Evolutionary conservation across 2,888 invertebrate species (phyloP), one percentile per base, ranked within the genome.

Genomic region (Drosophila ustulata): DNA sequence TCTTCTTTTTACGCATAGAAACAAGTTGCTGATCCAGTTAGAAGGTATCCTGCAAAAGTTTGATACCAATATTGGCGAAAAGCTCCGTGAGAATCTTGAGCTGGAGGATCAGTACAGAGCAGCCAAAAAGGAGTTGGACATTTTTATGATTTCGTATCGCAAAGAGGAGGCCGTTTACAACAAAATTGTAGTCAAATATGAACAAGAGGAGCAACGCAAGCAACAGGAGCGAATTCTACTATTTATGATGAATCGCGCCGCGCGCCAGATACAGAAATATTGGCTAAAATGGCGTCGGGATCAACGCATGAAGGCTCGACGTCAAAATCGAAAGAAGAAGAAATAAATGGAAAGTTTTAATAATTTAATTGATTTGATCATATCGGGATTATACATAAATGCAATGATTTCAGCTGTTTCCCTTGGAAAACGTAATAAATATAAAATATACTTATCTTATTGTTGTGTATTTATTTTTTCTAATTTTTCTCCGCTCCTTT

Each of bases 191-290:
- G 43, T 75, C 1, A 69, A 76, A 41, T 90, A 89, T 13, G 82
- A 89, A 23, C 76, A 85, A 18, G 90, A 91, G 56, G 91, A 91
- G 55, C 81, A 78, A 0, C 79, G 76, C 0, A 69, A 81, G 7
- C 91, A 91, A 11, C 90, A 92, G 34, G 78, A 90, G 8, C 89
- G 87, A 51, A 69, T 92, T 6, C 58, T 90, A 8, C 59, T 91
- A 0, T 92, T 92, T 51, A 91, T 92, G 90, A 90, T 91, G 88
- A 92, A 91, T 66, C 89, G 93, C 0, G 91, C 92, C 0, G 92
- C 92, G 3, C 80, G 80, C 13, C 85, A 83, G 25, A 90, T 92
- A 18, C 92, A 92, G 50, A 75, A 78, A 11, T 83, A 78, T 46
- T 92, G 91, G 90, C 86, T 91, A 0, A 78, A 77, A 25, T 91